phyloP scores from a whole-genome alignment of 2,797 vertebrate species.

The Thalassophryne amazonica region DNA sequence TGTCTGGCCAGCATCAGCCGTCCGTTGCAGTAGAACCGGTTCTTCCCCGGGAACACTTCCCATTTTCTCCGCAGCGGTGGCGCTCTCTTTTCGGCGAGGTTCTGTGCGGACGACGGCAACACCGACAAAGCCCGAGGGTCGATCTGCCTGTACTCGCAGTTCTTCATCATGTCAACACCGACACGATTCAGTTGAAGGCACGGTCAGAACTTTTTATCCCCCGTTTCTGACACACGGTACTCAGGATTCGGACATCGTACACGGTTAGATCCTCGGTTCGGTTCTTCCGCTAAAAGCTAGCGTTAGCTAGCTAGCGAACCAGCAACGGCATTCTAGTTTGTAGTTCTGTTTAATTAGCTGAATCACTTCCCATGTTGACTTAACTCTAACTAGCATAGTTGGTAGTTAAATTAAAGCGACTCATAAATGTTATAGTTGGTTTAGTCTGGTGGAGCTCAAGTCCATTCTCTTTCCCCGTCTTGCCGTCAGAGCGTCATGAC shows the following conservation, averaged over 20 bases:
- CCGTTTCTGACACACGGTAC: neutral
- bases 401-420: conserved; percentile 3
- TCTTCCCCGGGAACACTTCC: conserved; percentile 92
- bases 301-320: conserved; percentile 31
- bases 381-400: conserved; percentile 35
- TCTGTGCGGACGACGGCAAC: conserved; percentile 52
- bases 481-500: no score
- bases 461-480: no score
- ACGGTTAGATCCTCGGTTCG: neutral
- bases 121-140: conserved; percentile 79
- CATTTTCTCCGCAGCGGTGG: conserved; percentile 82
- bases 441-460: no score
- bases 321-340: conserved; percentile 25
- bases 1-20: conserved; percentile 89
- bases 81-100: conserved; percentile 44
- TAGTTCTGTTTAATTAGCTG: conserved; percentile 7
- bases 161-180: conserved; percentile 80
- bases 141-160: conserved; percentile 93
- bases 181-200: conserved; percentile 34
- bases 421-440: neutral
- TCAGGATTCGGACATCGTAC: conserved; percentile 20
- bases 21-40: conserved; percentile 91
- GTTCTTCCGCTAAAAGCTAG: conserved; percentile 46
- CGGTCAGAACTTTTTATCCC: conserved; percentile 1
- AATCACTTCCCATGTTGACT: conserved; percentile 1